Percentiles rank a stretch among this genome's conserved stretches.
Evolutionary conservation across 2,113 vertebrate species (phyloP).

Genomic region (Eclectus roratus): DNA sequence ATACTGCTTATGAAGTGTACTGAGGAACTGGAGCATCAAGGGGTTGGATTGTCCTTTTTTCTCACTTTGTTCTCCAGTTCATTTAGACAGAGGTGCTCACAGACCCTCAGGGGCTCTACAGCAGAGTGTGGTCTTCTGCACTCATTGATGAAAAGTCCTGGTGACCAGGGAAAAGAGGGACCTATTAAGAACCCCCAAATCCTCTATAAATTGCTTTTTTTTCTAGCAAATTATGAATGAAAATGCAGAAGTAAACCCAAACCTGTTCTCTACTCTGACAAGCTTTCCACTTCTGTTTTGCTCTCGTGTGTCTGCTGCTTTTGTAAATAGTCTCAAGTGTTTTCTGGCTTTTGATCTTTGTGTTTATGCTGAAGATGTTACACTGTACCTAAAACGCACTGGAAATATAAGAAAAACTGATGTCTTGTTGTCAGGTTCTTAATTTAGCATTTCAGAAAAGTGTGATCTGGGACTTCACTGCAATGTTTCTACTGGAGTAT

Average conservation of each 20-base stretch:
- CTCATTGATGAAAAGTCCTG: neutral
- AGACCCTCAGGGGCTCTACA: neutral
- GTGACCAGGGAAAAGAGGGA: neutral
- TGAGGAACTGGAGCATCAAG: neutral
- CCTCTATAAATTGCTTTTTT: neutral
- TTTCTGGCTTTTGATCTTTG: neutral
- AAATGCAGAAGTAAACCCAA: neutral
- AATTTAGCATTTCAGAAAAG: neutral
- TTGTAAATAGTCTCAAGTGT: neutral
- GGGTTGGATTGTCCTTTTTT: neutral
- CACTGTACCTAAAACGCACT: neutral
- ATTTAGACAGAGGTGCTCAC: neutral
- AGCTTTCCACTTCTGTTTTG: neutral
- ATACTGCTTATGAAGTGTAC: neutral
- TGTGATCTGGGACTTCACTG: neutral
- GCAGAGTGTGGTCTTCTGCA: neutral
- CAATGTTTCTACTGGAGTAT: neutral
- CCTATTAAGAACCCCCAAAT: neutral
- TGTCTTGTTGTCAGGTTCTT: neutral
- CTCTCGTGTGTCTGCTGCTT: neutral
- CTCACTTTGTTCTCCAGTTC: neutral
- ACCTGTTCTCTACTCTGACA: neutral
- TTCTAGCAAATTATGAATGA: neutral
- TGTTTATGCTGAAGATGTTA: neutral
- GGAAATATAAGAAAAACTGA: neutral